A percentile compares a stretch with the other conserved stretches of the same genome.
Conservation (phyloP, 2,113 vertebrate genomes). For the Paedocypris sp. region DNA sequence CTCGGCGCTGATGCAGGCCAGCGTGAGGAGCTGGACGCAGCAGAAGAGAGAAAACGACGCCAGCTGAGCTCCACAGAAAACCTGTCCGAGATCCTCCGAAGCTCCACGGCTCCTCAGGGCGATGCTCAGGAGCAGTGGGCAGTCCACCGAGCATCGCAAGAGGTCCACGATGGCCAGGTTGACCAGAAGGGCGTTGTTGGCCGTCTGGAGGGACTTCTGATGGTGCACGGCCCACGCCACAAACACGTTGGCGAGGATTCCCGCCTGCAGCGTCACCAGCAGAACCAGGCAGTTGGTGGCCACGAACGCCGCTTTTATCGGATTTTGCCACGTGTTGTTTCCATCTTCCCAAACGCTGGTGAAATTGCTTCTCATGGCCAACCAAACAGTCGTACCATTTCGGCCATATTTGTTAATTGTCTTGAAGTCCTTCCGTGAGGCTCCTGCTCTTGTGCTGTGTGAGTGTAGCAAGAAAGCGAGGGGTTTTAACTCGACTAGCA, state of each 20-base stretch:
- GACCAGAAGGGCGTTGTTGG: conserved; percentile 57
- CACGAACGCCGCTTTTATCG: conserved; percentile 33
- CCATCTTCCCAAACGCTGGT: neutral
- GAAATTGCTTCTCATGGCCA: conserved; percentile 27
- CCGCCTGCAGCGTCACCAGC: conserved; percentile 45
- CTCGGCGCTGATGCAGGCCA: conserved; percentile 61
- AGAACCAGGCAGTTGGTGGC: conserved; percentile 48
- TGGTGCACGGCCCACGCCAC: conserved; percentile 54
- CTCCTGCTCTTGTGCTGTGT: neutral
- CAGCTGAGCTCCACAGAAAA: conserved; percentile 50
- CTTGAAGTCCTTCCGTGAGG: too few relatives aligned
- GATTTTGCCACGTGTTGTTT: neutral
- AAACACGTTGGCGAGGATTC: conserved; percentile 55
- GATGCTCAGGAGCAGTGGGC: conserved; percentile 52
- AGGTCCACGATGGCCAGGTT: conserved; percentile 56
- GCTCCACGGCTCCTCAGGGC: conserved; percentile 21
- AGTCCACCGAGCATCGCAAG: conserved; percentile 52
- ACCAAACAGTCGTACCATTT: neutral
- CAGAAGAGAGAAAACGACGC: conserved; percentile 58
- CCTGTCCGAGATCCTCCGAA: conserved; percentile 17
- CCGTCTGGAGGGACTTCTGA: conserved; percentile 55
- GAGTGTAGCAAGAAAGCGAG: neutral
- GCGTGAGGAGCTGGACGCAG: conserved; percentile 58
- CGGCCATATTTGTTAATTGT: too few relatives aligned
- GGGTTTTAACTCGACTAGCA: conserved; percentile 13